Evolutionary conservation across 2,797 vertebrate species (phyloP), one percentile per base, ranked within the genome.

Genomic region (Molossus molossus): DNA sequence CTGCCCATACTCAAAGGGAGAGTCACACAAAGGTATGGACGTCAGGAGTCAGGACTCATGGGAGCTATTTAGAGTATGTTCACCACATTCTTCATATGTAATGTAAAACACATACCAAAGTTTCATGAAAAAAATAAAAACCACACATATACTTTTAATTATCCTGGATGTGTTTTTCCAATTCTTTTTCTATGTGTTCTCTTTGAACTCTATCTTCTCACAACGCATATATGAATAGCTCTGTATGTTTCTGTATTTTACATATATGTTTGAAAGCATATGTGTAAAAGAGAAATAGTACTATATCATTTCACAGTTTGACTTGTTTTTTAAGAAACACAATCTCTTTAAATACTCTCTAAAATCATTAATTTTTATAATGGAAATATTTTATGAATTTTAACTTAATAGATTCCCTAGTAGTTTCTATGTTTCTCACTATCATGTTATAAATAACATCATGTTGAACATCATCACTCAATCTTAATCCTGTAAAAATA

Each of bases 351-450:
- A 73, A 64, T 45, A 57, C 40, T 81, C 27, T 40, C 87, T 11
- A 67, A 91, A 72, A 55, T 60, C 29, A 60, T 83, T 40, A 65
- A 67, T 79, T 77, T 83, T 67, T 45, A 17, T 79, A 88, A 88
- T 9, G 79, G 29, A 92, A 87, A 37, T 83, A 69, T 60, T 23
- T 73, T 87, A 50, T 40, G 33, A 29, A 53, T 91, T 40, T 67
- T 53, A 11, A 75, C 27, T 75, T 73, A 72, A 53, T 20, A 40
- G 1, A 50, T 88, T 80, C n/a, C 29, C 1, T 50, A 57, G 76
- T 73, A 69, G 45, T 60, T 77, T 60, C 25, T 89, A 60, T 73
- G 18, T n/a, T 90, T 82, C 27, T 18, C 17, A 77, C 50, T 48
- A 55, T 80, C 23, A 50, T 87, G 18, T 70, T 82, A 72, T n/a